A percentile compares a stretch with the other conserved stretches of the same genome.
phyloP scores from a whole-genome alignment of 2,888 invertebrate species.

The Rhagophthalmus giganteus region DNA sequence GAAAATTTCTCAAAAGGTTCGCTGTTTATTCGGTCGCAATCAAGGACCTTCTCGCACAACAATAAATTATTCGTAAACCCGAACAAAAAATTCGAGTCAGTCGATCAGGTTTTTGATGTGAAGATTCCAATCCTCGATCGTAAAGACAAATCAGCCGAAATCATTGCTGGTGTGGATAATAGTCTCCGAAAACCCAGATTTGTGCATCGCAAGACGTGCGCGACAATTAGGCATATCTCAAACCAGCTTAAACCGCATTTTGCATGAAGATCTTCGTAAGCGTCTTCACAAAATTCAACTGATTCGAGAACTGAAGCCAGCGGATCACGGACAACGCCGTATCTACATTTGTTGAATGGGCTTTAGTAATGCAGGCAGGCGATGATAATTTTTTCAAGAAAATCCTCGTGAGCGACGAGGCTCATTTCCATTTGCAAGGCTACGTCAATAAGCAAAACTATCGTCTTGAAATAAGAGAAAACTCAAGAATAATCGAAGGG shows the following conservation, averaged over 20 bases:
- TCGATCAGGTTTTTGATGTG: too few species aligned
- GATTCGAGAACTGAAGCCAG: background rate
- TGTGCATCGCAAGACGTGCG: background rate
- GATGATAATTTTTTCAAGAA: background rate
- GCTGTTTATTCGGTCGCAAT: too few species aligned
- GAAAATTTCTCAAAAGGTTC: too few species aligned
- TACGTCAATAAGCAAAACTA: background rate
- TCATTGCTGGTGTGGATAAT: background rate
- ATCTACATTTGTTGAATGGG: background rate
- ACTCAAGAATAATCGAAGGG: too few species aligned
- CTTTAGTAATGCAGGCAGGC: background rate
- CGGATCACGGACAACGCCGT: background rate
- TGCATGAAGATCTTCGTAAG: background rate
- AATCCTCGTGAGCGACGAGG: background rate
- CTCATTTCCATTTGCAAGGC: background rate
- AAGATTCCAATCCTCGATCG: too few species aligned
- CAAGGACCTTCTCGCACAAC: too few species aligned
- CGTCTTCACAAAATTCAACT: background rate
- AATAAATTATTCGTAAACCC: too few species aligned
- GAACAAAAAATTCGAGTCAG: too few species aligned
- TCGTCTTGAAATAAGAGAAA: too few species aligned
- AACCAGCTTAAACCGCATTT: background rate
- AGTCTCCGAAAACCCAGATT: too few species aligned
- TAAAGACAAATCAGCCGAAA: slow-evolving; percentile 1
- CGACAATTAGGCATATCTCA: background rate